Percentiles rank a stretch among this genome's conserved stretches.
These are phyloP conservation scores for Muscina levida DNA, from an alignment of 2,888 invertebrate genomes.

Conservation along the genomic window DNA sequence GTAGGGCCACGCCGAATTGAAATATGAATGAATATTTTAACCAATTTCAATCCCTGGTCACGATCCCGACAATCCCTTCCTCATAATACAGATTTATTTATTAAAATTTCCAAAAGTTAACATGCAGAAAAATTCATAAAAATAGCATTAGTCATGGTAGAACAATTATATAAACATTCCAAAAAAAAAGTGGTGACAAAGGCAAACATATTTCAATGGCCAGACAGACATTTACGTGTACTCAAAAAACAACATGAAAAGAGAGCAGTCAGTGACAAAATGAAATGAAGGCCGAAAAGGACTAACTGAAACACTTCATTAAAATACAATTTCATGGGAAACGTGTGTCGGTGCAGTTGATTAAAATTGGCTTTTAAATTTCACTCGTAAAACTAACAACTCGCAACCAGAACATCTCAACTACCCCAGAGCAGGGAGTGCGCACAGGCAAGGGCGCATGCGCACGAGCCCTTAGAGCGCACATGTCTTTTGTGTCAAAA, in stretches of 20 bases:
- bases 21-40: too few species aligned
- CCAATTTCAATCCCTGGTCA: too few species aligned
- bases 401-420: conserved; percentile 17
- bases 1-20: too few species aligned
- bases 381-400: conserved; percentile 46
- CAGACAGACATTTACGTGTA: not conserved
- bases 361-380: conserved; percentile 59
- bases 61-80: too few species aligned
- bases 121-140: not conserved
- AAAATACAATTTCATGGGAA: conserved; percentile 59
- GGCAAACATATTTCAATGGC: not conserved
- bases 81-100: too few species aligned
- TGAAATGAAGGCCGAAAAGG: not conserved
- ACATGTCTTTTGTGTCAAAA: conserved; percentile 69
- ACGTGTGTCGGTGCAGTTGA: conserved; percentile 42
- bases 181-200: not conserved
- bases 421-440: not conserved
- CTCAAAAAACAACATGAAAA: conserved; percentile 45
- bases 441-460: conserved; percentile 36
- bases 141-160: conserved; percentile 8
- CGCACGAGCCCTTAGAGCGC: conserved; percentile 67
- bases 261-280: conserved; percentile 21
- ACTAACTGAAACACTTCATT: conserved; percentile 67
- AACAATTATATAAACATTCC: not conserved
- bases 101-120: not conserved